Conservation (phyloP, 2,888 invertebrate genomes). For the Cylindroiulus punctatus region DNA sequence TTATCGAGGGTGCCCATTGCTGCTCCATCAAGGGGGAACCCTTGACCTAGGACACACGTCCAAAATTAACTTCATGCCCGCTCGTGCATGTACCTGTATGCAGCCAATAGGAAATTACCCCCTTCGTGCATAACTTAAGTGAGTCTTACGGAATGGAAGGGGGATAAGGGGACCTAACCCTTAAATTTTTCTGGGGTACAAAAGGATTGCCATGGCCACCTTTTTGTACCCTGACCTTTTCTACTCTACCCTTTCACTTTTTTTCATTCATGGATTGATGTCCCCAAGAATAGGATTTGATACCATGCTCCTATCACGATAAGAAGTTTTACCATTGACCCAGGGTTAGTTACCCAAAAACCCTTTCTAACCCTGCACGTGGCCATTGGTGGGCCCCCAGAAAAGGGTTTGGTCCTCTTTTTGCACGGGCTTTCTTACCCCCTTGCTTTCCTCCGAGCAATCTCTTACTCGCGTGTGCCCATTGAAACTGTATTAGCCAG, state of each 20-base stretch:
- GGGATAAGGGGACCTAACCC: constrained; percentile 25
- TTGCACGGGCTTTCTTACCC: not conserved
- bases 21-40: not conserved
- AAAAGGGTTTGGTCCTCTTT: not conserved
- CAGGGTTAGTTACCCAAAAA: not conserved
- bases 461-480: not conserved
- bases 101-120: not conserved
- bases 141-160: constrained; percentile 37
- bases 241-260: not conserved
- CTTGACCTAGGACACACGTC: constrained; percentile 44
- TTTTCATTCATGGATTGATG: constrained; percentile 8
- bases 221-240: constrained; percentile 4
- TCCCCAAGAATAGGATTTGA: not conserved
- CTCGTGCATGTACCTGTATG: constrained; percentile 50
- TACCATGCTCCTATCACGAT: not conserved
- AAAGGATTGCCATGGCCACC: constrained; percentile 15
- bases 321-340: constrained; percentile 19
- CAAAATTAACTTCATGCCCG: constrained; percentile 47
- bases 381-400: not conserved
- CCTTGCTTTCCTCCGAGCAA: not conserved
- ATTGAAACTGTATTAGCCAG: constrained; percentile 25
- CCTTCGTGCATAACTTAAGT: not conserved
- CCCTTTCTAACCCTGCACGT: constrained; percentile 1
- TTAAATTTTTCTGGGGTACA: constrained; percentile 26
- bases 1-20: constrained; percentile 27